Evolutionary conservation across 2,113 vertebrate species (phyloP), one percentile per base, ranked within the genome.

Genomic region (Phoxinus phoxinus): DNA sequence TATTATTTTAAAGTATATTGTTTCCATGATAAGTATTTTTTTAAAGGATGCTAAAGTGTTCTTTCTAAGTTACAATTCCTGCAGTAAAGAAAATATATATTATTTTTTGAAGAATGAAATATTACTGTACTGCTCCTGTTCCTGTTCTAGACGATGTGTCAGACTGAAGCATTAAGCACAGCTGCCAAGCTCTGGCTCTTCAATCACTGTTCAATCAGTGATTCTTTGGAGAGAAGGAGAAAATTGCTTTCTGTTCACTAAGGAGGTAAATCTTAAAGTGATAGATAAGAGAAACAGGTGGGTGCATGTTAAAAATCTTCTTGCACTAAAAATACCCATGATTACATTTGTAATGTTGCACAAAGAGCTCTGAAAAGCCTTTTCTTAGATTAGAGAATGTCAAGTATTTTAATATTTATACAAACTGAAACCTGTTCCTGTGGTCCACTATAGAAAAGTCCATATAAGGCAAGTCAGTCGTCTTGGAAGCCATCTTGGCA

Each of bases 191-290:
- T 61, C 7, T 23, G 30, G 73, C 41, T 89, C 85, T 65, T 85
- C 46, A 53, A 30, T 78, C 63, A 15, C 23, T 51, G 59, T 73
- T 85, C 56, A 63, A 30, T 78, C 63, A 25, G n/a, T 41, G 41
- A 78, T 67, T 76, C 77, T 87, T 58, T 46, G 30, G 61, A 72
- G 74, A 30, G 4, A 65, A 56, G 27, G 41, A 61, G 37, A 79
- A n/a, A 58, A 58, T 58, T 35, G 15, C 75, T 12, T 53, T 76
- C 48, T 58, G 30, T n/a, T 56, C 30, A 35, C 51, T 56, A 56
- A 77, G 74, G 21, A 72, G 35, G 69, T 41, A 2, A 17, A 59
- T 61, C 51, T 77, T 35, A n/a, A 56, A 77, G 30, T 35, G 48
- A 21, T 58, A 8, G 10, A 35, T 56, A 23, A 56, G 30, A 35